These are phyloP conservation scores for Cnemophilus loriae DNA, from an alignment of 2,113 vertebrate genomes.

Conservation along the genomic window DNA sequence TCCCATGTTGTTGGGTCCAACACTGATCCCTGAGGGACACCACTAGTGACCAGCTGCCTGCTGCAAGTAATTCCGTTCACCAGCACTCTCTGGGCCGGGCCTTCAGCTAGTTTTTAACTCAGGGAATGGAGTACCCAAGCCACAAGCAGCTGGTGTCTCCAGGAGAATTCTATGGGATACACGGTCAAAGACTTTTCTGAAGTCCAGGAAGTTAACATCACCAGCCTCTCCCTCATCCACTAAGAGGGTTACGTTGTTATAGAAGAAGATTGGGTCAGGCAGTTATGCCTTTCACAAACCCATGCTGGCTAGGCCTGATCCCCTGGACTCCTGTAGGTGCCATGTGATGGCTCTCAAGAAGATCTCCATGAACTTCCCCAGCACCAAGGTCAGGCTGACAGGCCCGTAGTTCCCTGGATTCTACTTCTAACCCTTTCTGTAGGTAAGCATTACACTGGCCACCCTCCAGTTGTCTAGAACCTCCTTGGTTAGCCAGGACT, in stretches of 20 bases:
- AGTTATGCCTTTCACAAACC: neutral
- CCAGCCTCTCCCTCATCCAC: fast-evolving
- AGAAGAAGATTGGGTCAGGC: neutral
- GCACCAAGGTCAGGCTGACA: neutral
- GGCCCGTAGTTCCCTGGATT: fast-evolving
- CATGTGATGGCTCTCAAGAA: neutral
- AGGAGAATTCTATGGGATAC: neutral
- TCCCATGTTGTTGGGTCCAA: too few relatives aligned
- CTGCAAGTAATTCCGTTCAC: neutral
- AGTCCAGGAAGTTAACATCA: neutral
- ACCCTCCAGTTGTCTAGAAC: neutral
- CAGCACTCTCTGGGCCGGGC: neutral
- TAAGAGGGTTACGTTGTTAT: too few relatives aligned
- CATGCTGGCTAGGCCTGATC: neutral
- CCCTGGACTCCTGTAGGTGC: fast-evolving
- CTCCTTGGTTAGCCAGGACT: neutral
- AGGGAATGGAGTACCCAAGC: neutral
- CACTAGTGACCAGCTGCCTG: neutral
- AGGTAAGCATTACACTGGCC: neutral
- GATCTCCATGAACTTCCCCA: neutral
- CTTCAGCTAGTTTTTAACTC: neutral
- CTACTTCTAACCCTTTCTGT: neutral
- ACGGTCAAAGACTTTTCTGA: neutral
- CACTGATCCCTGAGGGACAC: neutral
- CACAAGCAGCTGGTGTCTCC: neutral